These are phyloP conservation scores for Arge pagana DNA, from an alignment of 2,888 invertebrate species.

Conservation along the genomic window DNA sequence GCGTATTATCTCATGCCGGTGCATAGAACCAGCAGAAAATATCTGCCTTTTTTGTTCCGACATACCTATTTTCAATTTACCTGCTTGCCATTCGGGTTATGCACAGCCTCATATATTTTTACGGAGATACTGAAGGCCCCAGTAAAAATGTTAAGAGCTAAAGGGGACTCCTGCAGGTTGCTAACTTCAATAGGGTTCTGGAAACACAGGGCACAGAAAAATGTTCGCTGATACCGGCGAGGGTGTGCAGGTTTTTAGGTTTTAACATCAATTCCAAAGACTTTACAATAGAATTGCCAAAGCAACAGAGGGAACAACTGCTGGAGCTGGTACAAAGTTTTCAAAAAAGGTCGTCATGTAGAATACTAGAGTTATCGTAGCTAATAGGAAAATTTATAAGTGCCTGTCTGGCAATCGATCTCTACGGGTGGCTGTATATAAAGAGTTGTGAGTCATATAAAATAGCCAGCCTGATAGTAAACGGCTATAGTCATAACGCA, in stretches of 20 bases:
- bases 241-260: not conserved
- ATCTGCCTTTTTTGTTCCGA: slow-evolving; percentile 7
- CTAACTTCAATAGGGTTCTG: not conserved
- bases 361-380: not conserved
- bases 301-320: not conserved
- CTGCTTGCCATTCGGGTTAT: slow-evolving; percentile 12
- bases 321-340: not conserved
- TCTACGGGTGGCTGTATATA: not conserved
- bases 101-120: slow-evolving; percentile 11
- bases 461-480: not conserved
- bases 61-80: not conserved
- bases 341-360: not conserved
- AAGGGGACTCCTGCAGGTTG: not conserved
- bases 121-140: slow-evolving; percentile 26
- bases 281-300: not conserved
- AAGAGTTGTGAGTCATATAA: not conserved
- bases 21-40: not conserved
- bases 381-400: not conserved
- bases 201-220: not conserved
- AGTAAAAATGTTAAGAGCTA: slow-evolving; percentile 1
- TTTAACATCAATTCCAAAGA: not conserved
- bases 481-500: not conserved
- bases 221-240: not conserved
- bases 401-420: not conserved
- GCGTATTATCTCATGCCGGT: slow-evolving; percentile 1